These are phyloP conservation scores for Heliothis subflexa DNA, from an alignment of 1,140 invertebrate genomes.

Conservation along the genomic window DNA sequence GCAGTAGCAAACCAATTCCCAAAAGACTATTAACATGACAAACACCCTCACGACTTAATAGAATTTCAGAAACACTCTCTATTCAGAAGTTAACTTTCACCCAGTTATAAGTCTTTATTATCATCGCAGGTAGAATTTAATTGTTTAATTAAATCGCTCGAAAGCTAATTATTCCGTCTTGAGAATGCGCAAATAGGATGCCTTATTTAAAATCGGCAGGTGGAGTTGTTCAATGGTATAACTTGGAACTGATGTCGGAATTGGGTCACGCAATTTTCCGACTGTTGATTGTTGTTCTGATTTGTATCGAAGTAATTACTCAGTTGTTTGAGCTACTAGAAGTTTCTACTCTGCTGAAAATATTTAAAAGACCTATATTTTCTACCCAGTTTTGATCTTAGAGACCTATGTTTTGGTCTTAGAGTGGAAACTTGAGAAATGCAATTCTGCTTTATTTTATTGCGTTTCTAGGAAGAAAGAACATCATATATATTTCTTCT, in stretches of 20 bases:
- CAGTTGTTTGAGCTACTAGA: neutral
- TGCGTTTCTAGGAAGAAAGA: too few species aligned
- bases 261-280: constrained; percentile 9
- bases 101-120: constrained; percentile 39
- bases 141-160: constrained; percentile 37
- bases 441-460: too few species aligned
- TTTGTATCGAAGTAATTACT: neutral
- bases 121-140: constrained; percentile 26
- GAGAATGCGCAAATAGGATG: constrained; percentile 38
- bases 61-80: constrained; percentile 25
- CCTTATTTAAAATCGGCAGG: constrained; percentile 21
- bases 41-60: constrained; percentile 16
- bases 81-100: constrained; percentile 17
- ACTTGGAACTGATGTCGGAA: constrained; percentile 12
- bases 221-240: neutral
- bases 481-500: too few species aligned
- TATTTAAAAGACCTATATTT: too few species aligned
- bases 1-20: neutral
- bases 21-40: constrained; percentile 1
- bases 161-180: constrained; percentile 42
- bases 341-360: neutral
- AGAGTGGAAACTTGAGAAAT: too few species aligned
- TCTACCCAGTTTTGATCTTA: too few species aligned
- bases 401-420: too few species aligned
- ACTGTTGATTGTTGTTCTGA: neutral